Evolutionary conservation across 2,888 invertebrate genomes (phyloP), one percentile per base, ranked within the genome.

Genomic region (Drosophila ezoana): DNA sequence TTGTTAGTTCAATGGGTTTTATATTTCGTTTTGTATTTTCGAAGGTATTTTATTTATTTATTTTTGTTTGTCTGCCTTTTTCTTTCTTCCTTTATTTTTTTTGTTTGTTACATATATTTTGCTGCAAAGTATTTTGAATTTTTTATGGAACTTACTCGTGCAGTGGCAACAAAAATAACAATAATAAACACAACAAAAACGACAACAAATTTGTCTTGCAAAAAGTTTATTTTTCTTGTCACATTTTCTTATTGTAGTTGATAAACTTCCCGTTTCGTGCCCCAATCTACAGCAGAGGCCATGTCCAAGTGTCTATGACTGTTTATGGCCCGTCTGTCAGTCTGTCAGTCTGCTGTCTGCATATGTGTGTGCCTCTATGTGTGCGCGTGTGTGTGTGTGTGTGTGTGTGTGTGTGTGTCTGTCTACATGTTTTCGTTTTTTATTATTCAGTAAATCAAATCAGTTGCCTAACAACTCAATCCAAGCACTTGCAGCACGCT

Each of bases 391-490:
- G 49, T 63, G 66, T 44, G 47, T 52, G 56, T 61, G 61, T 45
- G 10, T 56, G 53, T 58, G 49, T 63, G 66, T 44, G 47, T 52
- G 56, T 61, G 61, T 54, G 41, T 60, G 63, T 33, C 58, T 64
- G 69, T 73, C 64, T 64, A 63, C 70, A 76, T 82, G 87, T 72
- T 85, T 85, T 73, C 85, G 85, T 79, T 83, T 82, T 83, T 83
- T 83, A 83, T 83, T 87, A 87, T 83, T 83, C 85, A 88, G 85
- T 86, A 86, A 86, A 86, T 86, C 85, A 86, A 86, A 86, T 86
- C 85, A 86, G 85, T 88, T 86, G 88, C 87, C 89, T 86, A 88
- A 88, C 85, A 88, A 88, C 89, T 88, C 87, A 86, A 86, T 86
- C 87, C 85, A 85, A 86, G 79, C 88, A 88, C 86, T 88, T 83